Evolutionary conservation across 2,797 vertebrate genomes (phyloP).

Genomic region (Lindbergichthys nudifrons): DNA sequence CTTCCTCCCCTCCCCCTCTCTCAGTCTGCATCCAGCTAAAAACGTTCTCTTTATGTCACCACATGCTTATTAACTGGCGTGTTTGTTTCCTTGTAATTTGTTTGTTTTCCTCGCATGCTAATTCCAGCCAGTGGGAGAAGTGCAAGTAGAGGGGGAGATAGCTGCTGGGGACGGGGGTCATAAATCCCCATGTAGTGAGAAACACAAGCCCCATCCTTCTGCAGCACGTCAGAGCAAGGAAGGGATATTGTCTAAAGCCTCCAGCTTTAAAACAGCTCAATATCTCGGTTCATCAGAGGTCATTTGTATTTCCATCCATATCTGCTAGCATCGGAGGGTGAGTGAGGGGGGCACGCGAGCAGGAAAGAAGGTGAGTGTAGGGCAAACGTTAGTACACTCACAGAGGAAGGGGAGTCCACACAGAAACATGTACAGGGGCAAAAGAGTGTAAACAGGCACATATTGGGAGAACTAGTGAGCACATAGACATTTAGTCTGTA

Average conservation of each 20-base stretch:
- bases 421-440: slow-evolving; percentile 50
- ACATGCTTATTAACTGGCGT: slow-evolving; percentile 81
- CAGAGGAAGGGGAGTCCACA: slow-evolving; percentile 62
- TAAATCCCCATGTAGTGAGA: slow-evolving; percentile 79
- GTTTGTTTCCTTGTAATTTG: slow-evolving; percentile 83
- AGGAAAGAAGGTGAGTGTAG: slow-evolving; percentile 71
- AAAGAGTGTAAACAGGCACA: slow-evolving; percentile 53
- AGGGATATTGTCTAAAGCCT: slow-evolving; percentile 80
- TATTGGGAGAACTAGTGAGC: slow-evolving; percentile 40
- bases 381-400: slow-evolving; percentile 68
- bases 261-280: slow-evolving; percentile 80
- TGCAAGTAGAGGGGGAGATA: slow-evolving; percentile 65
- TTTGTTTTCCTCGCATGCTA: slow-evolving; percentile 80
- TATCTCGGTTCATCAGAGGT: slow-evolving; percentile 81
- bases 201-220: slow-evolving; percentile 61
- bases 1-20: slow-evolving; percentile 38
- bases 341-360: slow-evolving; percentile 57
- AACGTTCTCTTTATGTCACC: slow-evolving; percentile 69
- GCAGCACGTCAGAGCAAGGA: slow-evolving; percentile 51
- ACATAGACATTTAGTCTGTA: slow-evolving; percentile 49
- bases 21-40: slow-evolving; percentile 58
- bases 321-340: slow-evolving; percentile 76
- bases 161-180: slow-evolving; percentile 70
- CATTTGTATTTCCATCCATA: slow-evolving; percentile 85
- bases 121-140: slow-evolving; percentile 80